Conservation (phyloP, 2,797 vertebrate genomes). For the Oreochromis mossambicus region DNA sequence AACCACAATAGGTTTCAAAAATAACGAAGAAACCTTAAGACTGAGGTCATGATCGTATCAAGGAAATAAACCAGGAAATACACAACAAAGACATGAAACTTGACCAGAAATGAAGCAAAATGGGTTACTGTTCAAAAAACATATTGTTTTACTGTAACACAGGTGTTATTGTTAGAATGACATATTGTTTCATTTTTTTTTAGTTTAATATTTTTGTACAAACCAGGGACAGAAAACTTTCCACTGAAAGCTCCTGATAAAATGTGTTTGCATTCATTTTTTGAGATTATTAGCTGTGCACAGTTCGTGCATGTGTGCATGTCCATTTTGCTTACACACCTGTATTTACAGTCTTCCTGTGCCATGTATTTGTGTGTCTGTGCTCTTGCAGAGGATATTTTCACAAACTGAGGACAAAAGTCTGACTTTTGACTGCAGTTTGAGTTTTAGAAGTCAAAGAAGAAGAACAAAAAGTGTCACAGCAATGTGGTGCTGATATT, state of each 20-base stretch:
- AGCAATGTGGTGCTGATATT: not conserved
- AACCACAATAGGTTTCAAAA: not conserved
- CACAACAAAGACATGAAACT: not conserved
- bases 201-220: not conserved
- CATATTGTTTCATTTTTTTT: not conserved
- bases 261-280: not conserved
- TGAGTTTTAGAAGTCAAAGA: not conserved
- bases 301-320: not conserved
- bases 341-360: not conserved
- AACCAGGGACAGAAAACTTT: not conserved
- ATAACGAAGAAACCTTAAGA: not conserved
- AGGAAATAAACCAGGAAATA: not conserved
- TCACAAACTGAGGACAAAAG: not conserved
- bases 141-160: not conserved
- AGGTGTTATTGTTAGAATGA: not conserved
- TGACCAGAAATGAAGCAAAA: not conserved
- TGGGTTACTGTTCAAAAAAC: not conserved
- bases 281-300: not conserved
- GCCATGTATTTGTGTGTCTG: not conserved
- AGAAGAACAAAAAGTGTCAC: rapidly evolving
- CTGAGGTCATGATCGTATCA: not conserved
- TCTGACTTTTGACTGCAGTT: not conserved
- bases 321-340: not conserved
- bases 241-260: not conserved
- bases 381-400: not conserved